Evolutionary conservation across 2,888 invertebrate species (phyloP), one percentile per base, ranked within the genome.

Genomic region (Temnothorax ravouxi): DNA sequence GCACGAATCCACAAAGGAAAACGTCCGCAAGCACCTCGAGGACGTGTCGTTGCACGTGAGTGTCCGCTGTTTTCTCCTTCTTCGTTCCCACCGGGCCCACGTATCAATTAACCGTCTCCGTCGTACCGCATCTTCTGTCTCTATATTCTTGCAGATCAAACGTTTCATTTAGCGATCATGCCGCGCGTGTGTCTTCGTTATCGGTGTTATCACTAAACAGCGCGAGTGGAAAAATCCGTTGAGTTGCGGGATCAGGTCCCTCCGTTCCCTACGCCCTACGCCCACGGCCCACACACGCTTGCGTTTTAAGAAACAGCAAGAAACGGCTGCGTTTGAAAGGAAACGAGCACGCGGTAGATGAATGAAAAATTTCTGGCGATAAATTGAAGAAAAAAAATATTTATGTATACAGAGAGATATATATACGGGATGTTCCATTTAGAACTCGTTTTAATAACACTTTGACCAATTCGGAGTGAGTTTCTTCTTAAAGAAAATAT

Each of bases 1-100:
- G 21, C 92, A 93, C 83, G 83, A 91, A 18, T 93, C 93, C 0
- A 94, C 93, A 21, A 95, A 95, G 82, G 94, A 94, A 75, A 95
- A 95, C 84, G 91, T 95, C 34, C 90, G 89, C 13, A 91, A 91
- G 59, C 88, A 90, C 18, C 80, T 94, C 2, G 94, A 94, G 61
- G 89, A 91, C 3, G 86, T 94, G 29, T 91, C 88, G 3, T 88
- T 94, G 50, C 93, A 92, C 13, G 95, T 94, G 59, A 93, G 93
- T 34, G 93, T 34, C 34, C 1, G 8, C 8, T 25, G 11, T 34
- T 18, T n/a, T 72, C 11, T 34, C 9, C 0, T 9, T 8, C 6
- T 5, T 15, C 44, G 18, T 25, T 61, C 18, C 9, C 52, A 0
- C 8, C 9, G 9, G n/a, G 5, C 1, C 11, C n/a, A n/a, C n/a